Evolutionary conservation across 92 coral and sea anemone genomes (phyloP).

Genomic region (Parazoanthus swiftii): DNA sequence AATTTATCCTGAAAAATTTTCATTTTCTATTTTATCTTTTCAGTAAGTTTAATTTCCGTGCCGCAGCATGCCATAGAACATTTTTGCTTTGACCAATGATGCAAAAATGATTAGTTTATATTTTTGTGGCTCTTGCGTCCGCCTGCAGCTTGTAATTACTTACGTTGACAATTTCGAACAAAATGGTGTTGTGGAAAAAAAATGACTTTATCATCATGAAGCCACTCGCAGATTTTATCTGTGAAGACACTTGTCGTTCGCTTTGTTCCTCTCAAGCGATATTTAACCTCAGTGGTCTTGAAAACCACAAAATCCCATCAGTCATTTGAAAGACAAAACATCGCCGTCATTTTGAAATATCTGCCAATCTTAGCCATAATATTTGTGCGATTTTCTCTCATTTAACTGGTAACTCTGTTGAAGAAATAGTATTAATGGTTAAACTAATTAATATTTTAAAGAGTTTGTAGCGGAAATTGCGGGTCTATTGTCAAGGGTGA

Average conservation of each 20-base stretch:
- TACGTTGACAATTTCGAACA: not conserved
- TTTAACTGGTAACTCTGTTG: not conserved
- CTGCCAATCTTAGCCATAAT: conserved; percentile 26
- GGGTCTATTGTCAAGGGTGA: not conserved
- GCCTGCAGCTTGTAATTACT: conserved; percentile 25
- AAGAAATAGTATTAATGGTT: conserved; percentile 4
- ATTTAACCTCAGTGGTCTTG: not conserved
- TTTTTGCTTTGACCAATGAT: conserved; percentile 16
- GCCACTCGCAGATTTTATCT: not conserved
- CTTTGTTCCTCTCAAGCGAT: not conserved
- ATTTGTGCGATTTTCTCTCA: conserved; percentile 8
- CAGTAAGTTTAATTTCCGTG: conserved; percentile 36
- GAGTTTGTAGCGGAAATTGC: conserved; percentile 1
- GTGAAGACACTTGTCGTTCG: not conserved
- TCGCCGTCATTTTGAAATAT: not conserved
- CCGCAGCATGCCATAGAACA: conserved; percentile 26
- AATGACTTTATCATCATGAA: not conserved
- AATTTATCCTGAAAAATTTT: not conserved
- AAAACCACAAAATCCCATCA: not conserved
- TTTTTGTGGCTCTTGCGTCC: not conserved
- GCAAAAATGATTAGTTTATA: conserved; percentile 11
- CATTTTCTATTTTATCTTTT: conserved; percentile 28
- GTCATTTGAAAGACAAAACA: conserved; percentile 19
- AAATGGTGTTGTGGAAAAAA: not conserved
- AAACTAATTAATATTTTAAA: conserved; percentile 26